Percentiles rank a stretch among this genome's conserved stretches.
These are phyloP conservation scores for Potamarius usumacintae DNA, from an alignment of 2,113 vertebrate genomes.

Conservation along the genomic window DNA sequence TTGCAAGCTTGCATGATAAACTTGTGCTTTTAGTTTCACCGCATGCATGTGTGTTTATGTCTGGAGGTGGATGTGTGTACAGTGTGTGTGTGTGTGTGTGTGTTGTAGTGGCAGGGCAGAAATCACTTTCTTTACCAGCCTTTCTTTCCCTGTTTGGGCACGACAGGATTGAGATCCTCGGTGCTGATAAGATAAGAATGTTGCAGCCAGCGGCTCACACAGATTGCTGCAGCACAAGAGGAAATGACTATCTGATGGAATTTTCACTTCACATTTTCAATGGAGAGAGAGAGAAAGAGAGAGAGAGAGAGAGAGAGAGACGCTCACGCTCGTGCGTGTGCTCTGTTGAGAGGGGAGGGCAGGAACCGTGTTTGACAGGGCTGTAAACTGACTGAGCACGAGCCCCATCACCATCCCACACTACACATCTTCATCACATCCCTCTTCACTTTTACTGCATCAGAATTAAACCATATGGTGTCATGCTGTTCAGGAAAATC, in stretches of 20 bases:
- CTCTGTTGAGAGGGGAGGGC: constrained; percentile 59
- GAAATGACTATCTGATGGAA: constrained; percentile 78
- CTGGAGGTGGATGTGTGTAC: not conserved
- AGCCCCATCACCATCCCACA: not conserved
- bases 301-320: constrained; percentile 59
- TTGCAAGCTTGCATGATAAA: not conserved
- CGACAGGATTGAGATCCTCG: constrained; percentile 71
- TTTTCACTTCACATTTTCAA: constrained; percentile 68
- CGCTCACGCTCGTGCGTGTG: not conserved
- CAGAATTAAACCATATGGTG: not conserved
- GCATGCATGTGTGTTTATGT: not conserved
- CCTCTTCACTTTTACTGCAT: not conserved
- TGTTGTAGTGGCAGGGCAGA: constrained; percentile 56
- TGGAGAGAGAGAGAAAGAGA: constrained; percentile 59
- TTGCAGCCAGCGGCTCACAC: constrained; percentile 62
- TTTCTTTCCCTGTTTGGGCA: constrained; percentile 76
- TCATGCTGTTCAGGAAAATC: not conserved
- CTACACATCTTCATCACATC: not conserved
- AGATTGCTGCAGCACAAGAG: constrained; percentile 68
- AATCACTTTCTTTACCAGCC: constrained; percentile 61
- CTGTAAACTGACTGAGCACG: constrained; percentile 48
- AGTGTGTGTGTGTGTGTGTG: constrained; percentile 26
- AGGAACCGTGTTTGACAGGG: constrained; percentile 53
- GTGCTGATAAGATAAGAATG: constrained; percentile 75
- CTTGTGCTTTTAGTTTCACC: not conserved